These are phyloP conservation scores for Brachionus angularis DNA, from an alignment of 1,140 invertebrate genomes.

Conservation along the genomic window DNA sequence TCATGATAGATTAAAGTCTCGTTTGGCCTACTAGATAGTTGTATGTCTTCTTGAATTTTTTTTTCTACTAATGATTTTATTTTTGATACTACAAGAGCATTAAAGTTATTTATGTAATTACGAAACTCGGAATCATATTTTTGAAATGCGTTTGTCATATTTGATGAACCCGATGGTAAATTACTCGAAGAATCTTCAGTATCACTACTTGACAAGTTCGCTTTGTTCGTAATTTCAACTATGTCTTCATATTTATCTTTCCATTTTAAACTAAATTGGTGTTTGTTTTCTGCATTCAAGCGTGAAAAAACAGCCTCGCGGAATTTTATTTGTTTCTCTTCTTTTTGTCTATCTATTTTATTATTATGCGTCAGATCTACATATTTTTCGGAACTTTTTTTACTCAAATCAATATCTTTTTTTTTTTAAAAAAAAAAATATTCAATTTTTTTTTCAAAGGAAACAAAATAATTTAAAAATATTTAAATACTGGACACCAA, in stretches of 20 bases:
- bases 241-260: slow-evolving; percentile 4
- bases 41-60: slow-evolving; percentile 14
- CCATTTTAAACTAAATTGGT: slow-evolving; percentile 31
- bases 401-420: slow-evolving; percentile 5
- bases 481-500: too few species aligned
- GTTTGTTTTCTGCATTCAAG: not conserved
- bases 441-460: too few species aligned
- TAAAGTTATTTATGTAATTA: slow-evolving; percentile 40
- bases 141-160: not conserved
- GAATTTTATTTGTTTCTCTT: slow-evolving; percentile 33
- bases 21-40: not conserved
- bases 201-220: slow-evolving; percentile 7
- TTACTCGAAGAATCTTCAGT: not conserved
- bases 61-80: slow-evolving; percentile 10
- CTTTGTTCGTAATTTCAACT: slow-evolving; percentile 4
- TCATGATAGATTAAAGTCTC: slow-evolving; percentile 11
- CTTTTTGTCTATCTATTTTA: slow-evolving; percentile 23
- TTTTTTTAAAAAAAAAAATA: not conserved
- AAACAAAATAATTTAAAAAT: too few species aligned
- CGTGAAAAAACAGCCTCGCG: slow-evolving; percentile 5
- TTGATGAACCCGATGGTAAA: not conserved
- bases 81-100: slow-evolving; percentile 27
- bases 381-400: slow-evolving; percentile 40
- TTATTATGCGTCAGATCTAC: not conserved
- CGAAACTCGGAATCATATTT: slow-evolving; percentile 26